Percentiles rank a stretch among this genome's conserved stretches.
These are phyloP conservation scores for Astyanax mexicanus DNA, from an alignment of 2,797 vertebrate genomes.

Conservation along the genomic window DNA sequence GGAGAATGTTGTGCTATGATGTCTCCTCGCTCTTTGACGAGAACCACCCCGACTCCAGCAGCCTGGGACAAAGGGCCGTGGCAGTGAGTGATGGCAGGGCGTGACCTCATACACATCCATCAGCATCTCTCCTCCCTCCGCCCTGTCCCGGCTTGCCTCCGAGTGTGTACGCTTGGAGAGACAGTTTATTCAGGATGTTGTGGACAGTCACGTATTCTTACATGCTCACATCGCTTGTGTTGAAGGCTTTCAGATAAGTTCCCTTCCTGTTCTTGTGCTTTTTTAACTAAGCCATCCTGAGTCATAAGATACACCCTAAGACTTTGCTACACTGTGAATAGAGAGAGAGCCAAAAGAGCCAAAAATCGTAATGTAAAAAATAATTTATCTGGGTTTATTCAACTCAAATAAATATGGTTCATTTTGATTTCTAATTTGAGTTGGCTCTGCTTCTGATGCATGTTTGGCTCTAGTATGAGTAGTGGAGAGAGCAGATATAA, in stretches of 20 bases:
- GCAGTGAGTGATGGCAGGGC: constrained; percentile 51
- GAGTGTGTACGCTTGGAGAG: constrained; percentile 11
- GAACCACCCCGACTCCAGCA: constrained; percentile 25
- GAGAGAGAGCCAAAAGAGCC: too few species aligned
- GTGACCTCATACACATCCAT: constrained; percentile 53
- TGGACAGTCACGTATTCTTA: constrained; percentile 14
- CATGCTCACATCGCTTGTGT: background rate
- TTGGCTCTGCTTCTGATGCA: too few species aligned
- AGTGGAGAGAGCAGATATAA: too few species aligned
- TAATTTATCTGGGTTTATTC: too few species aligned
- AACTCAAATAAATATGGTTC: too few species aligned
- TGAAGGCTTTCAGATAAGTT: background rate
- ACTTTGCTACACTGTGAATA: too few species aligned
- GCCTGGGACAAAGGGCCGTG: constrained; percentile 46
- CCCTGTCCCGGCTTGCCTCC: constrained; percentile 70
- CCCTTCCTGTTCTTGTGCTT: background rate
- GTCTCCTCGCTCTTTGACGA: constrained; percentile 5
- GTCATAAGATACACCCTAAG: too few species aligned
- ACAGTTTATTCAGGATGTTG: constrained; percentile 20
- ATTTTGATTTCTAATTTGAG: too few species aligned
- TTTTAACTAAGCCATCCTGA: too few species aligned
- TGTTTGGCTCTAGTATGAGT: too few species aligned
- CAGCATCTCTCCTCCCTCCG: constrained; percentile 21
- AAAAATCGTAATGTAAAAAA: too few species aligned
- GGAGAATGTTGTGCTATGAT: constrained; percentile 29